Evolutionary conservation across 2,797 vertebrate species (phyloP).

Genomic region (Enteromius thamalakanensis): DNA sequence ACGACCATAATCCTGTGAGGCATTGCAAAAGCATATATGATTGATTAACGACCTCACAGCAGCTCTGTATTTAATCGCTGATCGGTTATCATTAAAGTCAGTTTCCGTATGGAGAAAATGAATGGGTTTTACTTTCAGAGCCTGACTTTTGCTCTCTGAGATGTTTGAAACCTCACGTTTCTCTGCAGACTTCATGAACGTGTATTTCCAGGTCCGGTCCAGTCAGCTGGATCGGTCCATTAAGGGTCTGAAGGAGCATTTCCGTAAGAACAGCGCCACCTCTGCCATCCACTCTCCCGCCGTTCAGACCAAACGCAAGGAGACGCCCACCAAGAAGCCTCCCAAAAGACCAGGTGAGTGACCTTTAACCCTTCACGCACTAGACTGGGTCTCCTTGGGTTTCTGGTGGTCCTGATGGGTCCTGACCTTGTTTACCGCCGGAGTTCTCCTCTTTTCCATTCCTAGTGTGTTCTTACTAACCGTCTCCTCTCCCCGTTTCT

Average conservation of each 20-base stretch:
- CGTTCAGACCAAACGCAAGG: slow-evolving; percentile 94
- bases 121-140: background rate
- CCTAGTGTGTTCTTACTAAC: slow-evolving; percentile 43
- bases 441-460: background rate
- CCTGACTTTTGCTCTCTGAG: background rate
- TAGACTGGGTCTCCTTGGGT: background rate
- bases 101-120: background rate
- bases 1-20: too few relatives aligned
- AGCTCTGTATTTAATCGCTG: too few relatives aligned
- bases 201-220: slow-evolving; percentile 97
- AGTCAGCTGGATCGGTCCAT: slow-evolving; percentile 95
- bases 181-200: slow-evolving; percentile 95
- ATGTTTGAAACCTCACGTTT: background rate
- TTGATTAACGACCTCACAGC: too few relatives aligned
- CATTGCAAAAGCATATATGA: too few relatives aligned
- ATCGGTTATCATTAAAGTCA: too few relatives aligned
- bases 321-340: slow-evolving; percentile 96
- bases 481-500: slow-evolving; percentile 33
- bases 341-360: slow-evolving; percentile 91
- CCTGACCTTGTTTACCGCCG: slow-evolving; percentile 19
- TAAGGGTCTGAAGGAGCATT: slow-evolving; percentile 94
- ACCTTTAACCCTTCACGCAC: slow-evolving; percentile 17
- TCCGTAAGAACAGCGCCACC: slow-evolving; percentile 94
- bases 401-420: slow-evolving; percentile 8
- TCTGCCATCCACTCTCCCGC: slow-evolving; percentile 92